These are phyloP conservation scores for Falco rusticolus DNA, from an alignment of 2,797 vertebrate genomes.

Conservation along the genomic window DNA sequence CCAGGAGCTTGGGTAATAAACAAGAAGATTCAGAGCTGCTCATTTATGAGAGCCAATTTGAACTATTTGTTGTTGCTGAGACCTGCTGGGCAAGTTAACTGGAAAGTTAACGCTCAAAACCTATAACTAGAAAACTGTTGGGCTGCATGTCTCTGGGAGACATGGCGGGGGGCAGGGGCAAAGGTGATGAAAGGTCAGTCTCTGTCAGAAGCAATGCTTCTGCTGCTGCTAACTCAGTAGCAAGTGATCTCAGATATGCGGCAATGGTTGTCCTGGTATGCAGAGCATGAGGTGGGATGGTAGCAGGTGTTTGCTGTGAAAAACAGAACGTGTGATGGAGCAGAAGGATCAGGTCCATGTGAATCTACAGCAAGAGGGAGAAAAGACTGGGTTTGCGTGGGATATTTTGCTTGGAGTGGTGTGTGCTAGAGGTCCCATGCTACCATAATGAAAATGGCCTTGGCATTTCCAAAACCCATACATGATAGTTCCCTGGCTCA, in stretches of 20 bases:
- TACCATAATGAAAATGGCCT: background rate
- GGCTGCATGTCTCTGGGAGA: background rate
- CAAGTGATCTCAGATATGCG: accelerated
- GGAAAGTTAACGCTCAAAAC: background rate
- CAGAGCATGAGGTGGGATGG: background rate
- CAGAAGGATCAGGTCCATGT: background rate
- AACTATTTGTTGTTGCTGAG: background rate
- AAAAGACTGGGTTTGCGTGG: background rate
- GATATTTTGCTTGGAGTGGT: background rate
- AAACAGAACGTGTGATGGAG: background rate
- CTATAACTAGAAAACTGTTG: too few relatives aligned
- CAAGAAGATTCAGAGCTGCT: background rate
- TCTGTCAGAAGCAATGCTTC: accelerated
- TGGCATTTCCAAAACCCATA: accelerated
- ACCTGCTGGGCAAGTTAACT: background rate
- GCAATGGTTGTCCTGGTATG: accelerated
- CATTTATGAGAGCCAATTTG: background rate
- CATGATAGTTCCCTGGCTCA: accelerated
- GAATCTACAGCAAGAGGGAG: background rate
- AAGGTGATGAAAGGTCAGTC: background rate
- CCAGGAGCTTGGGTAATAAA: background rate
- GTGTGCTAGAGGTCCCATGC: background rate
- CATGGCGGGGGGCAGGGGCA: accelerated
- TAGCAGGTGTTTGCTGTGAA: background rate
- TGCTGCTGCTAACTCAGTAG: background rate